Evolutionary conservation across 2,113 vertebrate genomes (phyloP), one percentile per base, ranked within the genome.

Genomic region (Notarius lentiginosus): DNA sequence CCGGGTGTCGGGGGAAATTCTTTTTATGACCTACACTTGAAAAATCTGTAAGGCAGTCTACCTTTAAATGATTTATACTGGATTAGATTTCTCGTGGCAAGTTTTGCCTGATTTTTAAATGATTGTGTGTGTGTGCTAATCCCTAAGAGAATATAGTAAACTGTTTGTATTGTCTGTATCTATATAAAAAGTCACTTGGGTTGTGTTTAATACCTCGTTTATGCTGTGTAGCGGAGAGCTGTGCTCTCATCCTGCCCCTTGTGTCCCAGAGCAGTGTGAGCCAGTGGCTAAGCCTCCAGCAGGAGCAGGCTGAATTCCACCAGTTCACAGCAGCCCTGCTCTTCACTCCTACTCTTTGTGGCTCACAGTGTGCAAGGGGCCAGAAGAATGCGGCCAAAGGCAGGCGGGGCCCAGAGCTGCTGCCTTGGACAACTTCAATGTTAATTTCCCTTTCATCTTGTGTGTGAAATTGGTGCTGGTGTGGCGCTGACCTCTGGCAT

Each of bases 381-480:
- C 75, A 82, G 61, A 63, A 84, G 89, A 88, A 77, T 76, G 89
- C 58, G 18, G 83, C 72, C 81, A 85, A 83, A 73, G 49, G 84
- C 63, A 53, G 87, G 60, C 86, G n/a, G 86, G 85, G 86, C 89
- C 84, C 53, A 22, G 76, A 90, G 90, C 89, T 88, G 82, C 87
- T 24, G 86, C 89, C 88, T 89, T 83, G 79, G 81, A 87, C 84
- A 84, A 86, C 87, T 89, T 88, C 84, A 91, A 77, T 87, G 87
- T 91, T 92, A 86, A 92, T 93, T 92, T 93, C 91, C 92, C 90
- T 92, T 91, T 92, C 91, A 93, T 93, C 91, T 92, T 91, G 89
- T 89, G 91, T 93, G 91, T 92, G 92, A 93, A 93, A 93, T 93
- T 90, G 89, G 88, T 88, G 89, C 87, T 87, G 90, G 90, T 92